Percentiles rank a stretch among this genome's conserved stretches.
Conservation (phyloP, 2,797 vertebrate genomes). For the Neoniphon sammara region DNA sequence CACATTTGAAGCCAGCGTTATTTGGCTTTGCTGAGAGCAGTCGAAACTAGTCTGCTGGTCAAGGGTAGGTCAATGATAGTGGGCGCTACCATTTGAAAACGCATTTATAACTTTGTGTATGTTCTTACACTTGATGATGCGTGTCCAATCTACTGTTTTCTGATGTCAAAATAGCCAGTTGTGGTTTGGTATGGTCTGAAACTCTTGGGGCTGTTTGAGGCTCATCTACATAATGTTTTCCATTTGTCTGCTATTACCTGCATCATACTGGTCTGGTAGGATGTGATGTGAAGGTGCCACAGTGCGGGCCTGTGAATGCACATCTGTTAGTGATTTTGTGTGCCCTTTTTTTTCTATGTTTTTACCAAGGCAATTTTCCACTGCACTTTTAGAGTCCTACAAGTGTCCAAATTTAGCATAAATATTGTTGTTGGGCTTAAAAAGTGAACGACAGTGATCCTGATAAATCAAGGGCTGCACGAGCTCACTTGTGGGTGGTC, state of each 20-base stretch:
- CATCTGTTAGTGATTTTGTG: constrained; percentile 79
- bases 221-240: constrained; percentile 35
- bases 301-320: constrained; percentile 44
- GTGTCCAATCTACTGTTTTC: background rate
- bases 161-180: background rate
- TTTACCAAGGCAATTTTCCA: constrained; percentile 70
- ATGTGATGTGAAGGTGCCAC: constrained; percentile 52
- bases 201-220: background rate
- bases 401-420: constrained; percentile 33
- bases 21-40: constrained; percentile 30
- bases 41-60: constrained; percentile 22
- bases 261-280: constrained; percentile 15
- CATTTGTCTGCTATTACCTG: constrained; percentile 50
- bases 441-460: constrained; percentile 18
- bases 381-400: constrained; percentile 50
- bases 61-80: constrained; percentile 25
- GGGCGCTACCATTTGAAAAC: constrained; percentile 17
- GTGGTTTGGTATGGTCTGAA: no score
- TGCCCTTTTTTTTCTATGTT: constrained; percentile 50
- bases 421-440: constrained; percentile 24
- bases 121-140: background rate
- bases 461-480: constrained; percentile 9
- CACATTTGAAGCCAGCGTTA: constrained; percentile 1
- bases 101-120: background rate
- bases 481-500: background rate